Percentiles rank a stretch among this genome's conserved stretches.
Conservation (phyloP, 2,797 vertebrate species). For the Phoeniculus purpureus region DNA sequence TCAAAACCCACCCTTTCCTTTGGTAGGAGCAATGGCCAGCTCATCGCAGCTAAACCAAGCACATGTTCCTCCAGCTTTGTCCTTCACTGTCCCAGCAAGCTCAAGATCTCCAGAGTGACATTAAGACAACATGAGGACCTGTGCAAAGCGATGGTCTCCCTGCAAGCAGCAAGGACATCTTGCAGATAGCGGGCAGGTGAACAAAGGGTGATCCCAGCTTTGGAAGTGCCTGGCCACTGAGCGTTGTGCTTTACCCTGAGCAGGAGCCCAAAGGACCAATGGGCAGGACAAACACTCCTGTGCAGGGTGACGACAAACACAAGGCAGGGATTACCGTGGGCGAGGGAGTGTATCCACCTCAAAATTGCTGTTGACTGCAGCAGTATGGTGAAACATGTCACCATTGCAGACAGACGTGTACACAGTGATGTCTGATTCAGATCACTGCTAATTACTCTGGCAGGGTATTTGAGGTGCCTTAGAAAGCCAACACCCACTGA, state of each 20-base stretch:
- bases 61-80: not conserved
- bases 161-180: not conserved
- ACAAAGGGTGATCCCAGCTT: not conserved
- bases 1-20: not conserved
- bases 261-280: not conserved
- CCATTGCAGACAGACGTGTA: slow-evolving; percentile 7
- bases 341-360: slow-evolving; percentile 38
- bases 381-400: slow-evolving; percentile 15
- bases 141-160: not conserved
- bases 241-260: accelerated
- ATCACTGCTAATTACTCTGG: slow-evolving; percentile 45
- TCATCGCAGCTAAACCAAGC: not conserved
- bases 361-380: slow-evolving; percentile 34
- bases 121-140: accelerated
- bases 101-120: not conserved
- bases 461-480: slow-evolving; percentile 1
- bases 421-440: slow-evolving; percentile 37
- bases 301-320: not conserved
- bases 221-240: not conserved
- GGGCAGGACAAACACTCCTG: not conserved
- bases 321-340: not conserved
- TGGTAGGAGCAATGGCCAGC: not conserved
- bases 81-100: not conserved
- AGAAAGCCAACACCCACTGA: not conserved
- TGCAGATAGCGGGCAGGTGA: not conserved